Evolutionary conservation across 1,140 invertebrate species (phyloP).

Genomic region (Ceratosolen fusciceps): DNA sequence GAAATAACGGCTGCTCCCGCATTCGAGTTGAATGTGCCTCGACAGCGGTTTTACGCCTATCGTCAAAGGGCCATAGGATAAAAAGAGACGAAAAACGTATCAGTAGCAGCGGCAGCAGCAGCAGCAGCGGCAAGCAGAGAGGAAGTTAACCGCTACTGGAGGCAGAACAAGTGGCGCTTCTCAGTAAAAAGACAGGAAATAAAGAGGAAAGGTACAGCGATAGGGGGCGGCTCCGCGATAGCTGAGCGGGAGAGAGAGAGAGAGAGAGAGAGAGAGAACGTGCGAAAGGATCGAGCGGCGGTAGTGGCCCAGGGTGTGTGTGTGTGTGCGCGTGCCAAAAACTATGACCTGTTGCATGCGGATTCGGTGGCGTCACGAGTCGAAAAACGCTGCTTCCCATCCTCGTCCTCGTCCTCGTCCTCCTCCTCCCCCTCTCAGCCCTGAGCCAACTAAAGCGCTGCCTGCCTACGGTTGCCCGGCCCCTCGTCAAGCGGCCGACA

Average conservation of each 20-base stretch:
- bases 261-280: constrained; percentile 54
- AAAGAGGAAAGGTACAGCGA: constrained; percentile 42
- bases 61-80: constrained; percentile 56
- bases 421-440: constrained; percentile 15
- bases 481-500: no score
- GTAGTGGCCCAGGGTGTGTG: constrained; percentile 57
- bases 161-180: constrained; percentile 43
- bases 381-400: constrained; percentile 68
- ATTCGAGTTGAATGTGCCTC: constrained; percentile 56
- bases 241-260: constrained; percentile 45
- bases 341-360: constrained; percentile 71
- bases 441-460: no score
- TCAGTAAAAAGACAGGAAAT: constrained; percentile 51
- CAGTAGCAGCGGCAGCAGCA: not conserved
- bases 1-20: not conserved
- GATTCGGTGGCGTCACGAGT: constrained; percentile 59
- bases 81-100: constrained; percentile 41
- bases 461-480: no score
- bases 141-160: not conserved
- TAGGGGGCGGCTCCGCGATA: constrained; percentile 15
- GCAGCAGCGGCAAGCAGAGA: not conserved
- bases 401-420: constrained; percentile 59
- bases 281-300: constrained; percentile 38
- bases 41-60: constrained; percentile 56
- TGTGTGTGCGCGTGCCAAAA: constrained; percentile 72